Evolutionary conservation across 2,113 vertebrate genomes (phyloP).

Genomic region (Centropus unirufus): DNA sequence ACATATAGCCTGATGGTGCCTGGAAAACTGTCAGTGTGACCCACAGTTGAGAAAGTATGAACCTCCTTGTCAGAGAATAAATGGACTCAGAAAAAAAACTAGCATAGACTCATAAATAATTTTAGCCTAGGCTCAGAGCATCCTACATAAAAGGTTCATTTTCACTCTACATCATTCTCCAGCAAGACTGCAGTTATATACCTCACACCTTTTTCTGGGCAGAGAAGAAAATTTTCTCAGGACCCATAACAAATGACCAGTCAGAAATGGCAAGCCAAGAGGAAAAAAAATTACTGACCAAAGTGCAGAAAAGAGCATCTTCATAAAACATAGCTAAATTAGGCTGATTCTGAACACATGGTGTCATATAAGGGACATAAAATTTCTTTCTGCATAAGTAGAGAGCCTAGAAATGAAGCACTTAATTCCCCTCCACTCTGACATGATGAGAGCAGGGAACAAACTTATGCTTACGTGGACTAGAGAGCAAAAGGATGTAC

Average conservation of each 20-base stretch:
- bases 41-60: neutral
- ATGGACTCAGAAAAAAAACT: neutral
- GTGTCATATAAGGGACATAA: constrained; percentile 8
- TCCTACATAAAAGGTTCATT: constrained; percentile 9
- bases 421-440: neutral
- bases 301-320: neutral
- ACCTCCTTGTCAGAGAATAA: neutral
- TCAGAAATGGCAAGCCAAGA: neutral
- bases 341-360: neutral
- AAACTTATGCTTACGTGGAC: neutral
- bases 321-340: constrained; percentile 10
- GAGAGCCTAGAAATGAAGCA: neutral
- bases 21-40: neutral
- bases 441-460: neutral
- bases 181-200: constrained; percentile 9
- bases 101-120: constrained; percentile 24
- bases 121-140: constrained; percentile 1
- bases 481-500: neutral
- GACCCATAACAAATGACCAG: neutral
- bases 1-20: neutral
- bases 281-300: neutral
- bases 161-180: constrained; percentile 12
- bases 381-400: constrained; percentile 19
- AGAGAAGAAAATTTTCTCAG: constrained; percentile 24
- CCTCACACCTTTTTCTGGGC: neutral